A percentile compares a stretch with the other conserved stretches of the same genome.
phyloP scores from a whole-genome alignment of 2,888 invertebrate species.

The Heliconius cydno region DNA sequence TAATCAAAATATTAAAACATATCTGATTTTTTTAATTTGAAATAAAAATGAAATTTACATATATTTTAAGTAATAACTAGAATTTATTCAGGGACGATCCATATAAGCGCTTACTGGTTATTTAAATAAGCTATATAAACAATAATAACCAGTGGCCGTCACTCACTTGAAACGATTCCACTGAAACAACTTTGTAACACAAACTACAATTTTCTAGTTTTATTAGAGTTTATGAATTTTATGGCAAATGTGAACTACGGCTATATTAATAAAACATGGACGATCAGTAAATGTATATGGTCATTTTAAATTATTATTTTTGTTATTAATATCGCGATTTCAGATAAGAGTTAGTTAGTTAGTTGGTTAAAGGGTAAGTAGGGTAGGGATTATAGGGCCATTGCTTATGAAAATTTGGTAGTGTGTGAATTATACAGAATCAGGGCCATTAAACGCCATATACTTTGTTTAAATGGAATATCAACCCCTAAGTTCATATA shows the following conservation, averaged over 20 bases:
- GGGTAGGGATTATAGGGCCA: too few relatives aligned
- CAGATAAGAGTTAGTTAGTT: background rate
- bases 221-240: background rate
- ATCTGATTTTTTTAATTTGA: too few relatives aligned
- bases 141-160: background rate
- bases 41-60: too few relatives aligned
- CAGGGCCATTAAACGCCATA: too few relatives aligned
- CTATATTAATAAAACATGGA: background rate
- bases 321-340: background rate
- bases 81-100: background rate
- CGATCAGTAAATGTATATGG: background rate
- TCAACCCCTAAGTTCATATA: too few relatives aligned
- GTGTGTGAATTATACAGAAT: too few relatives aligned
- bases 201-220: constrained; percentile 7
- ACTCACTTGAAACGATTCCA: background rate
- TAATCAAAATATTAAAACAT: too few relatives aligned
- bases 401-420: too few relatives aligned
- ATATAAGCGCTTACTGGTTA: background rate
- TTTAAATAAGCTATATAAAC: constrained; percentile 8
- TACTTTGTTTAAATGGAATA: too few relatives aligned
- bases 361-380: too few relatives aligned
- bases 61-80: background rate
- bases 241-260: background rate
- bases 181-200: constrained; percentile 9
- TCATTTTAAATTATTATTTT: background rate